These are phyloP conservation scores for Sclerodermus sp. DNA, from an alignment of 2,888 invertebrate genomes.

Conservation along the genomic window DNA sequence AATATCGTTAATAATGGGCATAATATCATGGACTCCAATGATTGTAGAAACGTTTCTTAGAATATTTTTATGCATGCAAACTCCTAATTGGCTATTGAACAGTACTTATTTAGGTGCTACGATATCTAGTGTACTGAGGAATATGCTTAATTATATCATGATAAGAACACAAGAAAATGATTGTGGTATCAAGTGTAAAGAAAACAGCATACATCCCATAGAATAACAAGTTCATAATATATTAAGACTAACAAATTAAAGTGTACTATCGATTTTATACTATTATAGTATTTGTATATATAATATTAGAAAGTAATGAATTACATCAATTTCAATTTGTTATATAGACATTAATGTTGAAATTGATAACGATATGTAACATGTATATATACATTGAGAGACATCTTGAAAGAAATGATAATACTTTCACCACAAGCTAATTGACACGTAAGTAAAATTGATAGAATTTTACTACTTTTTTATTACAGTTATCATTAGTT, in stretches of 20 bases:
- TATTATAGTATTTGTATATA: too few relatives aligned
- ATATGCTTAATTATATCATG: conserved; percentile 36
- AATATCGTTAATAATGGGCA: conserved; percentile 30
- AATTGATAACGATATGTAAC: too few relatives aligned
- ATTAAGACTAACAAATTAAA: too few relatives aligned
- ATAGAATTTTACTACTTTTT: too few relatives aligned
- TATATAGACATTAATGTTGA: too few relatives aligned
- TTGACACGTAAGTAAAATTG: too few relatives aligned
- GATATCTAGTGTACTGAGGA: conserved; percentile 32
- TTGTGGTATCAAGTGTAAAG: conserved; percentile 17
- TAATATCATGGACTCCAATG: conserved; percentile 44
- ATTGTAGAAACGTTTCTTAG: conserved; percentile 34
- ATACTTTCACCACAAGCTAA: too few relatives aligned
- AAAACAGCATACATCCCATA: conserved; percentile 33
- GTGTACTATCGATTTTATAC: too few relatives aligned
- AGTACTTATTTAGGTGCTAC: conserved; percentile 31
- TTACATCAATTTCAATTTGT: background rate
- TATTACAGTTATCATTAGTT: too few relatives aligned
- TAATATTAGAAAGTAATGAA: too few relatives aligned
- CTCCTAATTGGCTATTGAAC: conserved; percentile 35
- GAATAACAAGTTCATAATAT: background rate
- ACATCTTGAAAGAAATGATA: too few relatives aligned
- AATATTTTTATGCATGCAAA: conserved; percentile 32
- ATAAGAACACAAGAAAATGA: conserved; percentile 24
- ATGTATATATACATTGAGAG: too few relatives aligned